phyloP scores from a whole-genome alignment of 2,797 vertebrate genomes.

The Eulemur albifrons region DNA sequence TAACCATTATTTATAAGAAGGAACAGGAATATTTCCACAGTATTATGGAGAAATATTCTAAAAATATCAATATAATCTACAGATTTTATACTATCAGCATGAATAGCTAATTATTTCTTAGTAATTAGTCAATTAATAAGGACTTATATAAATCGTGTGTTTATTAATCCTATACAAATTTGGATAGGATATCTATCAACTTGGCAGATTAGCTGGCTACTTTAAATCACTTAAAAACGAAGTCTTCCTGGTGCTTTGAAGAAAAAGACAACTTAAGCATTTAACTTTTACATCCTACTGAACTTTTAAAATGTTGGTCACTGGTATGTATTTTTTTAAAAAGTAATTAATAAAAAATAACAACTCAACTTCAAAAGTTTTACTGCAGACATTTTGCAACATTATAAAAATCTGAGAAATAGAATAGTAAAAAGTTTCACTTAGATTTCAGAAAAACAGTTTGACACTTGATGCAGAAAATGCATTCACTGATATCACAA shows the following conservation, averaged over 20 bases:
- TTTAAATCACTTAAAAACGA: slow-evolving; percentile 44
- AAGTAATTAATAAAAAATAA: background rate
- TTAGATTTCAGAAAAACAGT: background rate
- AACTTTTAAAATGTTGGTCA: slow-evolving; percentile 20
- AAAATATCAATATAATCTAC: background rate
- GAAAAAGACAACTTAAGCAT: background rate
- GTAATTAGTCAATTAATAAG: background rate
- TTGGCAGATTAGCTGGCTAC: background rate
- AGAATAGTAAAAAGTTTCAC: background rate
- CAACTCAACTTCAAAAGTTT: background rate
- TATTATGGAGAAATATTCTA: background rate
- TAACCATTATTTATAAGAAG: slow-evolving; percentile 2
- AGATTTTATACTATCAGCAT: background rate
- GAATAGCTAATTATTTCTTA: slow-evolving; percentile 8
- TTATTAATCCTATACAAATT: slow-evolving; percentile 33
- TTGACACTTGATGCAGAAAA: background rate
- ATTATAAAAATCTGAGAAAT: slow-evolving; percentile 7
- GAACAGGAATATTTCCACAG: background rate
- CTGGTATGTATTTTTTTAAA: background rate
- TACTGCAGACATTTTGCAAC: background rate
- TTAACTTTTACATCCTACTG: slow-evolving; percentile 24
- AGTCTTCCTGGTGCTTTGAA: background rate
- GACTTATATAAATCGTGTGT: background rate
- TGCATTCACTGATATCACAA: background rate
- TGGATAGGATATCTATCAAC: background rate